Base-by-base conservation (phyloP, 1,140 invertebrate genomes). In the Rhyzopertha dominica region DNA sequence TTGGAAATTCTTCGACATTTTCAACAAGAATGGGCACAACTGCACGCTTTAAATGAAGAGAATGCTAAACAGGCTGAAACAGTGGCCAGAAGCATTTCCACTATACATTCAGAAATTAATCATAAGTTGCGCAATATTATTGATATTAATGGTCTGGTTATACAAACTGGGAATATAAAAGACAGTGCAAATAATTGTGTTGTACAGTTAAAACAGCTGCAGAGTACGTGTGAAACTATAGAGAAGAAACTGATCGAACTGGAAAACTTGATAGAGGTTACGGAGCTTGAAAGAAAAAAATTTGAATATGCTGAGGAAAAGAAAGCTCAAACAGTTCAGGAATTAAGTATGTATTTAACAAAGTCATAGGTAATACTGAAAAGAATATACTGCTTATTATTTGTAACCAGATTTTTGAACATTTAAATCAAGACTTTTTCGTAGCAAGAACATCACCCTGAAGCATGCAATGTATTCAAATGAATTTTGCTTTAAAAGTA, bases 211-310 rank as follows among this genome's bases (percentile, higher is more conserved):
- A 74, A 76, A 38, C 68, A 71, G 13, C 61, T 84, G 20, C 74
- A 81, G 61, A 71, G 74, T 52, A 62, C 72, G 17, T 82, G 81
- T 63, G 77, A 81, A 37, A 76, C 75, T 49, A 77, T 82, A 2
- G 80, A 84, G 63, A 66, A 65, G 39, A 71, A 73, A 12, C 58
- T 85, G 16, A 60, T 81, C 34, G 61, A 74, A 37, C 65, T 85
- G 14, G 78, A 84, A 61, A 73, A 82, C 59, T 52, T 82, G 20
- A 76, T 82, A 48, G 81, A 85, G 55, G 75, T 75, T 45, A 66
- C 79, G 32, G 78, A 82, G 52, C 65, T 82, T 23, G 72, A 79
- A 56, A 76, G 71, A 54, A 73, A 71, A 52, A 78, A 82, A 54
- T 51, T 75, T 26, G 74, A 80, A 53, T 79, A 84, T 53, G 65